These are phyloP conservation scores for Ypsolopha scabrella DNA, from an alignment of 2,888 invertebrate genomes.

Conservation along the genomic window DNA sequence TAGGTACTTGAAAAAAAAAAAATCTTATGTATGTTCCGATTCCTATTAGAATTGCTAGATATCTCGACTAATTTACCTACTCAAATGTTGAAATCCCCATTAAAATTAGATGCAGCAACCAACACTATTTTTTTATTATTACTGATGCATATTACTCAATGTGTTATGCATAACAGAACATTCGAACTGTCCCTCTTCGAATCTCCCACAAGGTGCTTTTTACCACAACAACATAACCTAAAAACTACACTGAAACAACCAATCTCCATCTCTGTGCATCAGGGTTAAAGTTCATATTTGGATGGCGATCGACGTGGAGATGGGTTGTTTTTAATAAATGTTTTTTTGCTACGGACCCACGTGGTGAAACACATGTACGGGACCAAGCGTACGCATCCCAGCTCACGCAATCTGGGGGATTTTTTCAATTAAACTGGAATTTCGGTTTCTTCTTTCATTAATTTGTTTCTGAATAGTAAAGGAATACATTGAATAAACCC, in stretches of 20 bases:
- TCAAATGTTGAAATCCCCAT: too few species aligned
- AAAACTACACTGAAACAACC: not conserved
- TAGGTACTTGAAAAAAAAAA: too few species aligned
- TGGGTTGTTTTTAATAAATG: conserved; percentile 15
- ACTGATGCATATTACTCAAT: conserved; percentile 41
- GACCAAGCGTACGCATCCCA: conserved; percentile 38
- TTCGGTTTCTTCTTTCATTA: conserved; percentile 2
- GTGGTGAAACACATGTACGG: conserved; percentile 59
- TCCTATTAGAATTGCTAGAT: too few species aligned
- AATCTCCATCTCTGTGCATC: conserved; percentile 3
- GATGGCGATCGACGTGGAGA: not conserved
- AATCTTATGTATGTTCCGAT: too few species aligned
- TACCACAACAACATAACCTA: conserved; percentile 8
- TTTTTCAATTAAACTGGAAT: too few species aligned
- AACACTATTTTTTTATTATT: conserved; percentile 15
- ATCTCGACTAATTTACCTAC: too few species aligned
- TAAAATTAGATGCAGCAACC: too few species aligned
- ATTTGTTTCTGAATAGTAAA: not conserved
- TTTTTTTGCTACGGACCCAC: conserved; percentile 38
- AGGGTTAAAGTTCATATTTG: conserved; percentile 5
- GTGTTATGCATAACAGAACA: conserved; percentile 58
- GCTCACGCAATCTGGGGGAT: conserved; percentile 49
- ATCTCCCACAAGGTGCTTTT: conserved; percentile 61
- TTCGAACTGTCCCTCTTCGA: conserved; percentile 34
- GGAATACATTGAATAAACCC: too few species aligned